Percentiles rank a stretch among this genome's conserved stretches.
Conservation (phyloP, 2,113 vertebrate species). For the Coregonus clupeaformis region DNA sequence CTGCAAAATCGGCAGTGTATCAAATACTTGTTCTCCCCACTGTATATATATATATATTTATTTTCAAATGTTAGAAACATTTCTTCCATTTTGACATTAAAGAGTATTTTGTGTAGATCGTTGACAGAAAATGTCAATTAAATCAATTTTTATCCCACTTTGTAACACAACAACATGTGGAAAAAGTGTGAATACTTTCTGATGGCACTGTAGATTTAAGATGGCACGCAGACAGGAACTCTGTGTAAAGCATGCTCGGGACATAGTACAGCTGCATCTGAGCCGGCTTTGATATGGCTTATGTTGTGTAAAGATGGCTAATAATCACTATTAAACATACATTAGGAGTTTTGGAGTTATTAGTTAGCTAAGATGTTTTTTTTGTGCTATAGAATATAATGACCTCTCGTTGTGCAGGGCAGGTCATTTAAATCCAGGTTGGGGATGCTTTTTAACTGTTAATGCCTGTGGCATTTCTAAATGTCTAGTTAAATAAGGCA, state of each 20-base stretch:
- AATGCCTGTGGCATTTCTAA: slow-evolving; percentile 64
- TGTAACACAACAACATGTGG: too few relatives aligned
- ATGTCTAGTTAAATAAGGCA: slow-evolving; percentile 57
- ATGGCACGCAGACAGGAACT: slow-evolving; percentile 46
- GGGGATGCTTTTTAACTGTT: slow-evolving; percentile 27
- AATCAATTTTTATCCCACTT: too few relatives aligned
- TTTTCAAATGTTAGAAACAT: too few relatives aligned
- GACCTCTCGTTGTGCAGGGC: slow-evolving; percentile 5
- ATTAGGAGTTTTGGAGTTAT: slow-evolving; percentile 34
- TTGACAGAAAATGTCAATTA: too few relatives aligned
- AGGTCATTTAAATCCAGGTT: slow-evolving; percentile 4
- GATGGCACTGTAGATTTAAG: slow-evolving; percentile 5
- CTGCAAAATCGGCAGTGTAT: too few relatives aligned
- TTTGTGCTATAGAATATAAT: slow-evolving; percentile 17
- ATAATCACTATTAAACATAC: slow-evolving; percentile 32
- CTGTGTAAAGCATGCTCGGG: slow-evolving; percentile 43
- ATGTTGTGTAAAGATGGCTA: slow-evolving; percentile 38
- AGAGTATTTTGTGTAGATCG: too few relatives aligned
- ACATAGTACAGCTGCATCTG: slow-evolving; percentile 45
- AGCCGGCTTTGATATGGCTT: slow-evolving; percentile 37
- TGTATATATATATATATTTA: too few relatives aligned
- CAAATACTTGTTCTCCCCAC: too few relatives aligned
- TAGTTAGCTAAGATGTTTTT: not conserved
- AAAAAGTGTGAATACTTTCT: too few relatives aligned
- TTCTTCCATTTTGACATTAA: too few relatives aligned